Percentiles rank a stretch among this genome's conserved stretches.
These are phyloP conservation scores for Galleria mellonella DNA, from an alignment of 1,140 invertebrate genomes.

Conservation along the genomic window DNA sequence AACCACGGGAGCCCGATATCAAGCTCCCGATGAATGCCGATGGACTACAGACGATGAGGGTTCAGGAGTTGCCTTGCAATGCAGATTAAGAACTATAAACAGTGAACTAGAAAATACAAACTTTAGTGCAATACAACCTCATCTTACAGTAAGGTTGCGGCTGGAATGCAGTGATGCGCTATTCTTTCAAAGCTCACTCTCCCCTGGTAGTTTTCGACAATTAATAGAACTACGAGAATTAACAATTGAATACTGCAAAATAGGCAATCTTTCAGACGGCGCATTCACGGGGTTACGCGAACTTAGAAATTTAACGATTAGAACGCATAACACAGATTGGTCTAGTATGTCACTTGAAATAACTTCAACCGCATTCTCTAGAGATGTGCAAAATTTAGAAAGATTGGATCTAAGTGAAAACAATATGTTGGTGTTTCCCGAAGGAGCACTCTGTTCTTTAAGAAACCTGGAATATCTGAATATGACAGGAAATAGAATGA, in stretches of 20 bases:
- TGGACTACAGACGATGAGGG: constrained; percentile 80
- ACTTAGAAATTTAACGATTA: constrained; percentile 87
- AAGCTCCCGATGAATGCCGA: constrained; percentile 89
- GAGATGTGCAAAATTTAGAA: constrained; percentile 83
- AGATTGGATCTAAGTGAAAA: constrained; percentile 90
- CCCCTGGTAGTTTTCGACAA: constrained; percentile 88
- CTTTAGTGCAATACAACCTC: constrained; percentile 91
- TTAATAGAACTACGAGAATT: constrained; percentile 88
- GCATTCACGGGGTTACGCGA: constrained; percentile 88
- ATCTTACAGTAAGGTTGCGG: constrained; percentile 86
- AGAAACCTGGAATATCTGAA: constrained; percentile 85
- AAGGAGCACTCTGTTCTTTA: constrained; percentile 87
- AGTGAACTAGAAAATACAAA: constrained; percentile 92
- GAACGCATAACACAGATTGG: constrained; percentile 93
- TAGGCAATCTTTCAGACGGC: constrained; percentile 89
- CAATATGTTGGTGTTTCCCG: constrained; percentile 90
- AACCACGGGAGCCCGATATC: constrained; percentile 76
- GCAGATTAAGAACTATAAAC: constrained; percentile 88
- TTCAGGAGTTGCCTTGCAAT: constrained; percentile 84
- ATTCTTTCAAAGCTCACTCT: constrained; percentile 91
- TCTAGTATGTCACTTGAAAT: constrained; percentile 88
- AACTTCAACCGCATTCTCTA: constrained; percentile 82
- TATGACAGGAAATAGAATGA: constrained; percentile 86
- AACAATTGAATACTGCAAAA: constrained; percentile 92
- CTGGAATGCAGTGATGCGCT: constrained; percentile 89